Base-by-base conservation (phyloP, 2,888 invertebrate species). In the Crioceris asparagi region DNA sequence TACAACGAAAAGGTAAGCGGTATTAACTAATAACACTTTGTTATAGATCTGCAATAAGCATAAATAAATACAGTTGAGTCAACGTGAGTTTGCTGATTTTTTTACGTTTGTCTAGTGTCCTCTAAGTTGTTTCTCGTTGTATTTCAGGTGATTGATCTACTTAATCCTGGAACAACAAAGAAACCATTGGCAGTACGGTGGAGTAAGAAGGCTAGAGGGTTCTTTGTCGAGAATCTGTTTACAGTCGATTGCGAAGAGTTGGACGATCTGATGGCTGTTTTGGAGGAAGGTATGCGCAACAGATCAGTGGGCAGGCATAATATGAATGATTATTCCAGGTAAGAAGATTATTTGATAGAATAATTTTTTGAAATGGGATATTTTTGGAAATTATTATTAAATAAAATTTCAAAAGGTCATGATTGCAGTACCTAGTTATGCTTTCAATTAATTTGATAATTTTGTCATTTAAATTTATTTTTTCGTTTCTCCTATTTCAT, bases 181-280 rank as follows among this genome's bases (percentile, higher is more conserved):
- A 83, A 85, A 60, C 83, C 91, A 0, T 69, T 93, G 29, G 83
- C 86, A 37, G 91, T 94, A 8, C 72, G 94, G 32, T 94, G 94
- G 93, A 87, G 88, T 29, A 92, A 93, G 61, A 92, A 92, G 60
- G 82, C 83, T 32, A 70, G 87, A 10, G 85, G 92, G 3, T 94
- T 94, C 64, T 93, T 92, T 61, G 93, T 94, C 4, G 94, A 94
- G 63, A 94, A 94, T 63, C 72, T 88, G n/a, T 94, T 94, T 61
- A 87, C 85, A 0, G 90, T 93, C 0, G 91, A 93, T 59, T 94
- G 94, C 59, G 90, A 91, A 60, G 83, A 90, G 55, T 66, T 92
- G 31, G 93, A 93, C 50, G 93, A 94, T 62, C 69, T 94, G 38
- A 74, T 91, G 55, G 92, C 92, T 0, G 93, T 94, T 15, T 67